A percentile compares a stretch with the other conserved stretches of the same genome.
Conservation (phyloP, 2,888 invertebrate species). For the Neoscelio sp. region DNA sequence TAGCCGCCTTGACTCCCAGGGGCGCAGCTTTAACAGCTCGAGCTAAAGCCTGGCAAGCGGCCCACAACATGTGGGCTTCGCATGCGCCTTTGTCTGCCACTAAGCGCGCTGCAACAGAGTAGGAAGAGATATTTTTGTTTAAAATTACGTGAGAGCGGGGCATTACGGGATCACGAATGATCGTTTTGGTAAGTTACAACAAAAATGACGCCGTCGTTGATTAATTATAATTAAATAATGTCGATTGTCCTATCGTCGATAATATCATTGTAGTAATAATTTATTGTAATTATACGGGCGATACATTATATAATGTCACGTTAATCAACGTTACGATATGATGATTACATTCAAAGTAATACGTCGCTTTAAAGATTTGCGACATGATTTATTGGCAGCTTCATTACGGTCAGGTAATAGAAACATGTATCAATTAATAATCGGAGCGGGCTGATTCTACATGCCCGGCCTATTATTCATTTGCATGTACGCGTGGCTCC, state of each 20-base stretch:
- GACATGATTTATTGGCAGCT: slow-evolving; percentile 51
- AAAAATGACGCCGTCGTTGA: too few relatives aligned
- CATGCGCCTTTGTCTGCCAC: slow-evolving; percentile 90
- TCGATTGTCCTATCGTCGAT: too few relatives aligned
- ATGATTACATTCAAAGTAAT: slow-evolving; percentile 10
- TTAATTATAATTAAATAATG: too few relatives aligned
- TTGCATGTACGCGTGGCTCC: slow-evolving; percentile 17
- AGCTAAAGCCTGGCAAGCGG: slow-evolving; percentile 94
- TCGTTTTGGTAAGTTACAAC: too few relatives aligned
- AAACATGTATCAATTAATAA: slow-evolving; percentile 57
- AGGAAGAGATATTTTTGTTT: neutral
- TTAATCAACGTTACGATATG: neutral
- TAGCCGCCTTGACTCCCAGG: slow-evolving; percentile 84
- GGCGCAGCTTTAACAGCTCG: slow-evolving; percentile 89
- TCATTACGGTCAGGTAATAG: slow-evolving; percentile 48
- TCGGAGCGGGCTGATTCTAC: slow-evolving; percentile 16
- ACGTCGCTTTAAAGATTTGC: slow-evolving; percentile 21
- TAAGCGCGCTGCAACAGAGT: slow-evolving; percentile 85
- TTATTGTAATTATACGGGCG: too few relatives aligned
- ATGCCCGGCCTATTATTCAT: slow-evolving; percentile 13
- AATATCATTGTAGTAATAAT: too few relatives aligned
- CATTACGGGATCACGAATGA: too few relatives aligned
- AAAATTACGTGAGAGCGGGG: too few relatives aligned
- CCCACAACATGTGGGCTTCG: slow-evolving; percentile 95
- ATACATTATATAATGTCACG: slow-evolving; percentile 3